Base-by-base conservation (phyloP, 1,140 invertebrate species). In the Myzus persicae region DNA sequence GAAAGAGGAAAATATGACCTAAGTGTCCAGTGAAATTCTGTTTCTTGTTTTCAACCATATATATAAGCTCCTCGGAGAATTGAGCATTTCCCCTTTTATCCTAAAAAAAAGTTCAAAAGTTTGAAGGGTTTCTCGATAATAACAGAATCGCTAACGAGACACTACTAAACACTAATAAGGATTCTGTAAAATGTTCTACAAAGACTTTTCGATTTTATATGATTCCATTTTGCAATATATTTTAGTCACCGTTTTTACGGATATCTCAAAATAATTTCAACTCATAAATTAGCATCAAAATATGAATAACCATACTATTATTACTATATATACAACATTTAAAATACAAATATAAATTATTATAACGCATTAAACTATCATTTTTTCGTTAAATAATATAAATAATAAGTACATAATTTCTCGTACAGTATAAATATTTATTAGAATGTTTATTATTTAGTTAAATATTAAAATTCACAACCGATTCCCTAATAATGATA, bases 1-100 rank as follows among this genome's bases (percentile, higher is more conserved):
- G 67, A 38, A 76, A 91, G 24, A 82, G 59, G 67, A 93, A 76
- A 93, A 85, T 93, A 93, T 84, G 91, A 93, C 91, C 76, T 38
- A 46, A 82, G 76, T 82, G 90, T 81, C 91, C 90, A n/a, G 44
- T 36, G 90, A 82, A 93, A 82, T 93, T 38, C n/a, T 40, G 46
- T 93, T 93, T 84, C 91, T 93, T 51, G 81, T 93, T 51, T 51
- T 85, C 20, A n/a, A 67, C 40, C n/a, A 81, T 81, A 82, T 31
- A n/a, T 76, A 26, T 40, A 44, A 91, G n/a, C 76, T 81, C 46
- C 81, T 84, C 46, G 3, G n/a, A 67, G 31, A 67, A 42, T 42
- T 36, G 51, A 67, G 31, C 2, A n/a, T 90, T 67, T 59, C 38
- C 89, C 54, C 89, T 90, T 67, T 67, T 90, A 67, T 59, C 89